Percentiles rank a stretch among this genome's conserved stretches.
These are phyloP conservation scores for Adelosebastes latens DNA, from an alignment of 2,797 vertebrate genomes.

Conservation along the genomic window DNA sequence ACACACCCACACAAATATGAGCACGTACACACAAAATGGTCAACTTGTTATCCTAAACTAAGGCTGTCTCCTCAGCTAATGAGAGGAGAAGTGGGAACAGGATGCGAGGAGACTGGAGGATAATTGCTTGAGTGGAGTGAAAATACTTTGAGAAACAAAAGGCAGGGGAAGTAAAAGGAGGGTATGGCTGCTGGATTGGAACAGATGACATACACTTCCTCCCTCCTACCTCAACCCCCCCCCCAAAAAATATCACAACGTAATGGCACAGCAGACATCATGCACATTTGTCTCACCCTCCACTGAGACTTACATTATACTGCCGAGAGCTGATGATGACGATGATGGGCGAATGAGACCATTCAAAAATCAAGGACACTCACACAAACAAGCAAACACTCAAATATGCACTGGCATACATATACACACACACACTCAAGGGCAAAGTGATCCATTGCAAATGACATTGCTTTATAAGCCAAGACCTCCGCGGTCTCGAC, in stretches of 20 bases:
- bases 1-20: background rate
- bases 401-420: slow-evolving; percentile 21
- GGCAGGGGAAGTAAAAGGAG: slow-evolving; percentile 20
- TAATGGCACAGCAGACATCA: slow-evolving; percentile 17
- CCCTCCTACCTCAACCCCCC: background rate
- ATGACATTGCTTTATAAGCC: slow-evolving; percentile 40
- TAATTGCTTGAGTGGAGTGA: slow-evolving; percentile 46
- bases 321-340: slow-evolving; percentile 34
- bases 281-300: slow-evolving; percentile 34
- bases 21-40: slow-evolving; percentile 23
- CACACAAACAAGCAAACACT: slow-evolving; percentile 21
- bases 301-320: slow-evolving; percentile 45
- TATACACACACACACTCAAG: slow-evolving; percentile 39
- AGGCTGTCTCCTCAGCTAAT: slow-evolving; percentile 57
- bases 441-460: slow-evolving; percentile 49
- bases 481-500: slow-evolving; percentile 28
- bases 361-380: slow-evolving; percentile 45
- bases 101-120: slow-evolving; percentile 44
- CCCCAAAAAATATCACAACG: background rate
- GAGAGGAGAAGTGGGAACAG: slow-evolving; percentile 46
- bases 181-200: slow-evolving; percentile 39
- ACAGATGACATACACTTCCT: slow-evolving; percentile 14
- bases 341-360: slow-evolving; percentile 10
- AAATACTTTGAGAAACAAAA: slow-evolving; percentile 34
- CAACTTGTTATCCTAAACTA: slow-evolving; percentile 45